Evolutionary conservation across 1,140 invertebrate genomes (phyloP), one percentile per base, ranked within the genome.

Genomic region (Branchinecta lynchi): DNA sequence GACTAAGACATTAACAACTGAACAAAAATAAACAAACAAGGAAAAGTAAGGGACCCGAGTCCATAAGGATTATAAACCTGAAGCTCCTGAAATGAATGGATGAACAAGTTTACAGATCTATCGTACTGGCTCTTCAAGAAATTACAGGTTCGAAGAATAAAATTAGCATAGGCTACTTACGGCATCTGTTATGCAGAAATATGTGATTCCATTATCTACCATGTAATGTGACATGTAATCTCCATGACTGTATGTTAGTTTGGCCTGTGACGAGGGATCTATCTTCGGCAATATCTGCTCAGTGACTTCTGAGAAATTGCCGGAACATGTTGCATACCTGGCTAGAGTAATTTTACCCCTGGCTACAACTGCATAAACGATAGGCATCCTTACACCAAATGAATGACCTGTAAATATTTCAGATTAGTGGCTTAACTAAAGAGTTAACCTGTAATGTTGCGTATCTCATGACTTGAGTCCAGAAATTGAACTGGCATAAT

Each of bases 171-270:
- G 65, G 43, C 69, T 73, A 85, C 89, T 87, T 84, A 95, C 92
- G 84, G 94, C 90, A 81, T 96, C 92, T 69, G 92, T 93, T 67
- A 96, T 95, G 75, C 92, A 95, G 80, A 96, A 86, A 78, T 92
- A 96, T 74, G 94, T 85, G 72, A 96, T 85, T 75, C 85, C 82
- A 76, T 92, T 86, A 79, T 95, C 89, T 72, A 85, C 86, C 70
- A 93, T 86, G 75, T 95, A 96, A 78, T 96, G 92, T 77, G 95
- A 96, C 66, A 95, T 79, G 79, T 92, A 96, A 75, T 87, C 90
- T 74, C 89, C 89, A 81, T 96, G 92, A 0, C 90, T 89, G 76
- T 95, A 93, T 7, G 92, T 95, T 66, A 94, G 81, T 79, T 92
- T 93, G 73, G 90, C 87, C 83, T 94, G 86, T 3, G 12, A 12